A percentile compares a stretch with the other conserved stretches of the same genome.
phyloP scores from a whole-genome alignment of 2,113 vertebrate species.

The Myiopsitta monachus region DNA sequence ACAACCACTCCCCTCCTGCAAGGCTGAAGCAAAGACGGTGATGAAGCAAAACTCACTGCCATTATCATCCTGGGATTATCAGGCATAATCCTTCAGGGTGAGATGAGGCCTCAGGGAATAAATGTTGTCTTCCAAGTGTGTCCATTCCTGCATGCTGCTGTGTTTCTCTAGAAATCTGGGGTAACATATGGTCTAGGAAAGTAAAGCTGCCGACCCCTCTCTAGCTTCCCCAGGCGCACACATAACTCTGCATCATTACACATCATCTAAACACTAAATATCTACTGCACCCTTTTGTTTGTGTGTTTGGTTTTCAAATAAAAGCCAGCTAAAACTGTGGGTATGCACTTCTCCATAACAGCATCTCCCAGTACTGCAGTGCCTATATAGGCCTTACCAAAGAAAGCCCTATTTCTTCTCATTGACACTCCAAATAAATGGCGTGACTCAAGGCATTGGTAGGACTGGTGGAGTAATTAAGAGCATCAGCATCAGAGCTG shows the following conservation, averaged over 20 bases:
- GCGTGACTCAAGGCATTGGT: not conserved
- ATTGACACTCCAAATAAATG: not conserved
- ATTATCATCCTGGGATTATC: not conserved
- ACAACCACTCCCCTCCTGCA: not conserved
- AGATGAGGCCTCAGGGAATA: not conserved
- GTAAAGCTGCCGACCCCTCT: not conserved
- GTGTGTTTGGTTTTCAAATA: not conserved
- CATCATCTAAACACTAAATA: not conserved
- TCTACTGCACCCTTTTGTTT: not conserved
- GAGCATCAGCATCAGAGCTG: not conserved
- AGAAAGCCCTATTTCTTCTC: not conserved
- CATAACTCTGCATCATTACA: not conserved
- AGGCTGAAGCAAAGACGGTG: not conserved
- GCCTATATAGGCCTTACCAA: accelerated
- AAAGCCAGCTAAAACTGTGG: not conserved
- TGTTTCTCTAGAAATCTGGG: not conserved
- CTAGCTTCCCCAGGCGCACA: not conserved
- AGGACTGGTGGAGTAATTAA: not conserved
- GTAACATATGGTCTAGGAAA: not conserved
- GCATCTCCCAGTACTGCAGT: not conserved
- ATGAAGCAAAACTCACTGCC: conserved; percentile 23
- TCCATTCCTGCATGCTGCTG: not conserved
- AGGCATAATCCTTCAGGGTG: not conserved
- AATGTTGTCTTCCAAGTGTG: accelerated
- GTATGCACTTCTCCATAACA: not conserved